Percentiles rank a stretch among this genome's conserved stretches.
These are phyloP conservation scores for Brachyistius frenatus DNA, from an alignment of 2,113 vertebrate species.

Conservation along the genomic window DNA sequence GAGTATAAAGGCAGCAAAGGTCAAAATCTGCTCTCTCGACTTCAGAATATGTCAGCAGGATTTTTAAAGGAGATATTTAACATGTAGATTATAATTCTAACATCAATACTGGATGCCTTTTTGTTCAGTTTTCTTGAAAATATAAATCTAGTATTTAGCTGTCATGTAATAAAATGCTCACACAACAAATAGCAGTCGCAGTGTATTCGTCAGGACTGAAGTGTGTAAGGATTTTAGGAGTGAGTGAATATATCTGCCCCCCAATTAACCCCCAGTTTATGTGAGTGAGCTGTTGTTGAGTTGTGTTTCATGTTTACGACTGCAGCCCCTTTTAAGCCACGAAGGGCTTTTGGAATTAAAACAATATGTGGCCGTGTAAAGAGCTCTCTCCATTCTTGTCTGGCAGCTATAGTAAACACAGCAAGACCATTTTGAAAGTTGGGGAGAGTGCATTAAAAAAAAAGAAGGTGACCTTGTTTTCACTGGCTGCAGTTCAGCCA, in stretches of 20 bases:
- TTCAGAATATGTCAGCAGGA: not conserved
- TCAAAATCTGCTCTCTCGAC: slow-evolving; percentile 6
- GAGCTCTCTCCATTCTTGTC: slow-evolving; percentile 39
- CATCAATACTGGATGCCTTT: not conserved
- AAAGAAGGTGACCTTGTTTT: slow-evolving; percentile 45
- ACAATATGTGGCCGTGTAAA: slow-evolving; percentile 43
- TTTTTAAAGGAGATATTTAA: not conserved
- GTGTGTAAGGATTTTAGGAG: not conserved
- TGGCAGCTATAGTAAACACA: slow-evolving; percentile 57
- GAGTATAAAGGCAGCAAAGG: slow-evolving; percentile 18
- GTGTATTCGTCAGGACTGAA: not conserved
- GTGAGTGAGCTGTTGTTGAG: slow-evolving; percentile 23
- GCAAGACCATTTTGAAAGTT: slow-evolving; percentile 32
- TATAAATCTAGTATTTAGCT: not conserved
- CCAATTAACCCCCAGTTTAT: slow-evolving; percentile 53
- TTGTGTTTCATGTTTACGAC: slow-evolving; percentile 28
- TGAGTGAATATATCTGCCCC: slow-evolving; percentile 28
- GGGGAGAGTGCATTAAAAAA: slow-evolving; percentile 6
- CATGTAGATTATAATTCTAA: not conserved
- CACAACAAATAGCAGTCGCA: not conserved
- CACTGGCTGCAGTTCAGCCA: slow-evolving; percentile 17
- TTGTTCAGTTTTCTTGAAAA: not conserved
- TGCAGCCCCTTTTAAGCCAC: slow-evolving; percentile 24
- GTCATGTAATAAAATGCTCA: not conserved
- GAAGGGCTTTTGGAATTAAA: slow-evolving; percentile 34